Base-by-base conservation (phyloP, 2,888 invertebrate genomes). In the Oxyteleia sp. region DNA sequence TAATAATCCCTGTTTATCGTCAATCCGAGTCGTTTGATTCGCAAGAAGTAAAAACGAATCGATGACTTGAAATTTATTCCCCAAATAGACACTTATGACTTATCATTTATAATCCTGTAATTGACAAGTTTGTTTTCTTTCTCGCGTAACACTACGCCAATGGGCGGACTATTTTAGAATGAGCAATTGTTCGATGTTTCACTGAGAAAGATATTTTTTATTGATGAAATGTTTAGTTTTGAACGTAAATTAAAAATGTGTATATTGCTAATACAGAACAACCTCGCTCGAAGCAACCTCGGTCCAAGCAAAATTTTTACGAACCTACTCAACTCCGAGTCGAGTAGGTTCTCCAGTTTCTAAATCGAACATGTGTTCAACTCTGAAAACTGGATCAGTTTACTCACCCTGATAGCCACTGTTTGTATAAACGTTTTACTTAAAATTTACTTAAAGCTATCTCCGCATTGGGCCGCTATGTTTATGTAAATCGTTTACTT, bases 151-250 rank as follows among this genome's bases (percentile, higher is more conserved):
- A 38, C 63, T 79, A 79, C 64, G 47, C 69, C 71, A 49, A 35
- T 79, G 71, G 79, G 79, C 79, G 79, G 79, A 71, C 71, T 79
- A 79, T 79, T 71, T 79, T 79, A 79, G 69, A 71, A 71, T 79
- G 69, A 79, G 79, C 79, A 79, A 79, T 63, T 55, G 41, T 79
- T 79, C 79, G 38, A 63, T 35, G 32, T 47, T 69, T 63, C 35
- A 64, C 55, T 38, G 53, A 55, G 63, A 63, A 63, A 63, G 32
- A 57, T 20, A 63, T 26, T 63, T 76, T 43, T 53, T 4, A 38
- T 38, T 38, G 1, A 38, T n/a, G 4, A 38, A 38, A 38, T n/a
- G 10, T 8, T 32, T 8, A 32, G 8, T 32, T 13, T 13, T 15
- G 7, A 41, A 41, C 3, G 13, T 15, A 41, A 86, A 2, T 87